Percentiles rank a stretch among this genome's conserved stretches.
phyloP scores from a whole-genome alignment of 2,113 vertebrate species.

The Nansenia antarctica region DNA sequence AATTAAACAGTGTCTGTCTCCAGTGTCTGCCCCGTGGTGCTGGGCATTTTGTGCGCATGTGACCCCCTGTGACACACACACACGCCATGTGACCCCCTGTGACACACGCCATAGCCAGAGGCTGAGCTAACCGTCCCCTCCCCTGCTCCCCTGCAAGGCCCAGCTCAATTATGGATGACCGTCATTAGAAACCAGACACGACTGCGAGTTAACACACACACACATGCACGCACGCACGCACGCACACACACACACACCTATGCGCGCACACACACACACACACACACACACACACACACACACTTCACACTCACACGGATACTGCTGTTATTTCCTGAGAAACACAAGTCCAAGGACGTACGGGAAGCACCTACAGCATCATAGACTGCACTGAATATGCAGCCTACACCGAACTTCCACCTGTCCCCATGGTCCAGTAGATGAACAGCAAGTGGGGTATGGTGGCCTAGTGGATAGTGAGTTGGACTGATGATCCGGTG shows the following conservation, averaged over 20 bases:
- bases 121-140: constrained; percentile 36
- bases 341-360: background rate
- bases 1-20: constrained; percentile 59
- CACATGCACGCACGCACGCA: background rate
- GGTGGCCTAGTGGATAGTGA: too few species aligned
- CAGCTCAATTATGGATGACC: constrained; percentile 71
- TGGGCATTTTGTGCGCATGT: constrained; percentile 66
- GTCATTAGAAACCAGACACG: constrained; percentile 78
- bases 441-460: too few species aligned
- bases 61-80: constrained; percentile 50
- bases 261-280: background rate
- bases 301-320: too few species aligned
- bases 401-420: background rate
- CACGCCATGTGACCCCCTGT: background rate
- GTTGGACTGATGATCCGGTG: too few species aligned
- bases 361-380: background rate
- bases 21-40: constrained; percentile 44
- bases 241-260: background rate
- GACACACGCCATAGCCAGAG: constrained; percentile 8
- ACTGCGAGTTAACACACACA: constrained; percentile 35
- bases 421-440: too few species aligned
- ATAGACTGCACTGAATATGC: too few species aligned
- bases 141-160: constrained; percentile 53
- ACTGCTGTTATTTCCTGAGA: background rate
- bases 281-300: background rate